Base-by-base conservation (phyloP, 2,797 vertebrate species). In the Tauraco hartlaubi region DNA sequence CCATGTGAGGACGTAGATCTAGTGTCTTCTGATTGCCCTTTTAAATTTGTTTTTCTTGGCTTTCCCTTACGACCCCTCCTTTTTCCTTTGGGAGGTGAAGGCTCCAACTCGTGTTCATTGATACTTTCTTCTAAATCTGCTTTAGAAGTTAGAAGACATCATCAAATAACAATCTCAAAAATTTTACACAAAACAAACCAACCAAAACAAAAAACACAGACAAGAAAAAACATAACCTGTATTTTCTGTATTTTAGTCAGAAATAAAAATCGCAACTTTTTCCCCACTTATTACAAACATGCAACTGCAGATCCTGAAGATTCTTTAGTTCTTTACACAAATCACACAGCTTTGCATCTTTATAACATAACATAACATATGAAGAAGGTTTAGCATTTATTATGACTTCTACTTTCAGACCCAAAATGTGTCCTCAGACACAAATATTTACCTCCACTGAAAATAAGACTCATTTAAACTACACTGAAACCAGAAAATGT, bases 1-100 rank as follows among this genome's bases (percentile, higher is more conserved):
- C 99, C 99, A 94, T 99, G 99, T 16, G 99, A 99, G 37, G 99
- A 99, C 43, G 99, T 98, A 29, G 99, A 99, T 94, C 99, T 99
- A 62, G 98, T 98, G 94, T 99, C 99, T 98, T 99, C 99, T 1
- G 99, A 98, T 49, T 99, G 99, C 75, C 99, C 99, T 68, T 99
- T 99, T 68, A 99, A 98, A 84, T 98, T 98, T 22, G 97, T 98
- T 97, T 98, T 98, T 95, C 99, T 99, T 92, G 98, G 98, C 94
- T 99, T 98, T 86, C 98, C 98, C 98, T 99, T 99, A 93, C 99
- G 99, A 59, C 99, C 98, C 97, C 99, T 98, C 92, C 99, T 99
- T 95, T 99, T 98, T 73, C 99, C 99, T 97, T 99, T 98, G 88
- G 99, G 99, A 90, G 99, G 98, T 33, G 99, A 99, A 67, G 99